Evolutionary conservation across 92 coral and sea anemone species (phyloP), one percentile per base, ranked within the genome.

Genomic region (Siderastrea siderea): DNA sequence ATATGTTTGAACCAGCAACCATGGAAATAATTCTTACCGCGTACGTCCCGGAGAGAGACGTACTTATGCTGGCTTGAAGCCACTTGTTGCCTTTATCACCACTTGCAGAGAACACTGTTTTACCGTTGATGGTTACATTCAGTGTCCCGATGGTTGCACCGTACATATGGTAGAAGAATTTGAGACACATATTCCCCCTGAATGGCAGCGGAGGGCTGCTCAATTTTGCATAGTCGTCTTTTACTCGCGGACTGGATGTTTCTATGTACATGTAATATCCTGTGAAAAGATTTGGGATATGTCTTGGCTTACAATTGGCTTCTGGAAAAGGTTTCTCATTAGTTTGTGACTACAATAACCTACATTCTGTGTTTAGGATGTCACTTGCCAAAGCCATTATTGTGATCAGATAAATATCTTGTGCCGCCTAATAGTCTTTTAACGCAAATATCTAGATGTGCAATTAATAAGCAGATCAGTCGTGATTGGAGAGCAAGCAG

Each of bases 181-280:
- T 57, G 7, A 90, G n/a, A 19, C 93, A 90, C 68, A 54, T 90
- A 38, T 15, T 55, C 6, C 76, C 76, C 15, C 76, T 61, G 55
- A 46, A 61, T 60, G 53, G 4, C n/a, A 90, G 47, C 26, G 64
- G 49, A 3, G 93, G 89, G 6, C 67, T 69, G 57, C 51, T 67
- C 47, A 90, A 53, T 26, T 55, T 77, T 1, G 93, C 93, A 1
- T 38, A 47, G 11, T 90, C 89, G 26, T 79, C 84, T 47, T 43
- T 10, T 8, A 38, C 16, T 48, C 93, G 82, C 6, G 93, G 93
- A 17, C 26, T 15, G 38, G 85, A 84, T 7, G 93, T 84, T 69
- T 90, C 93, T 49, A 84, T 66, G 77, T 90, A 84, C 79, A 84
- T 63, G 65, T 84, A 90, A 58, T 83, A 90, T 68, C 93, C 93